Evolutionary conservation across 2,797 vertebrate species (phyloP).

Genomic region (Tympanoctomys barrerae): DNA sequence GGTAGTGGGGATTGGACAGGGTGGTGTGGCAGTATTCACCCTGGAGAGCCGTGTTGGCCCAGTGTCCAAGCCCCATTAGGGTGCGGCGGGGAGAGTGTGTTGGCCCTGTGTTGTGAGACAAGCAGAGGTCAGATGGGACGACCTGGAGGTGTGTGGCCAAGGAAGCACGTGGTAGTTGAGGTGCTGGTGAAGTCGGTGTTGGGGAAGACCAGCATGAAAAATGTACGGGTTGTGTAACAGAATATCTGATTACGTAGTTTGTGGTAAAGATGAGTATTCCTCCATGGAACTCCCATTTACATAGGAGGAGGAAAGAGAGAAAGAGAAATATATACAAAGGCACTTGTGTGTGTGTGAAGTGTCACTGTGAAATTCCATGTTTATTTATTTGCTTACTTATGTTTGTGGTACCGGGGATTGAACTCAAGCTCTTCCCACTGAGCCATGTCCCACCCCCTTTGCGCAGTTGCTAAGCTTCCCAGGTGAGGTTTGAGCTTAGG

Average conservation of each 20-base stretch:
- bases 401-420: neutral
- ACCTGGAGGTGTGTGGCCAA: neutral
- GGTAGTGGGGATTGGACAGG: neutral
- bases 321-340: neutral
- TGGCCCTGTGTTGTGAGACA: neutral
- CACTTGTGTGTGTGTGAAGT: fast-evolving
- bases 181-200: neutral
- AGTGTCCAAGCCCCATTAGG: fast-evolving
- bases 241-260: neutral
- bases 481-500: neutral
- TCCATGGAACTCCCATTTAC: neutral
- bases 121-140: neutral
- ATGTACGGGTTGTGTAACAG: neutral
- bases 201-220: neutral
- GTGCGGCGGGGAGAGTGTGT: no score
- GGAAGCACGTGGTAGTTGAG: neutral
- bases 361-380: neutral
- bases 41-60: neutral
- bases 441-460: neutral
- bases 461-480: neutral
- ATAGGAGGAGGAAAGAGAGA: neutral
- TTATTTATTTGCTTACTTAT: neutral
- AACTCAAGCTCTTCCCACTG: neutral
- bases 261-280: neutral
- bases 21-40: neutral